Percentiles rank a stretch among this genome's conserved stretches.
phyloP scores from a whole-genome alignment of 92 coral and sea anemone genomes.

The Chrysogorgia sp. region DNA sequence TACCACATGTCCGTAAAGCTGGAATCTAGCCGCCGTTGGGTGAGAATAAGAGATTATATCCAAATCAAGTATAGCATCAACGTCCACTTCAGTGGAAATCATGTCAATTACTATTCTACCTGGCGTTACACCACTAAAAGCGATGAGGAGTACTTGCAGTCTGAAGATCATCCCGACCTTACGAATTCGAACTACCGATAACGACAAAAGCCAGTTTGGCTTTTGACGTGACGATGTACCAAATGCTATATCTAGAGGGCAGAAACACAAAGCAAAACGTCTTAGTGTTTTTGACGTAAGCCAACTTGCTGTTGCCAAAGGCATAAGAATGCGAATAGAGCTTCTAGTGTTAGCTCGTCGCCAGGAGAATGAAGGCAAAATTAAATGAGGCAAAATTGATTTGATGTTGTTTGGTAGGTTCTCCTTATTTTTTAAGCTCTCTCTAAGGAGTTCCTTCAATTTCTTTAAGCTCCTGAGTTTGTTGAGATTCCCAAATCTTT shows the following conservation, averaged over 20 bases:
- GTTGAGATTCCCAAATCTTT: too few species aligned
- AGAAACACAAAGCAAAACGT: too few species aligned
- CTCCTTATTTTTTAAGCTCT: too few species aligned
- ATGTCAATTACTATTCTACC: constrained; percentile 11
- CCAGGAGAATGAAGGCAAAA: too few species aligned
- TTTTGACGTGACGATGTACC: too few species aligned
- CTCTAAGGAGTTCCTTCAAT: too few species aligned
- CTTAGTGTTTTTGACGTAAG: neutral
- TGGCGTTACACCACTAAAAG: constrained; percentile 18
- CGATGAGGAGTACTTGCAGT: constrained; percentile 16
- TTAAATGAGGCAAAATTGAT: too few species aligned
- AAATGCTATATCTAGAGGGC: too few species aligned
- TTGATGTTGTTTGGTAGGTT: too few species aligned
- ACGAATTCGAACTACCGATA: constrained; percentile 5
- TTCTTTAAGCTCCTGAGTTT: too few species aligned
- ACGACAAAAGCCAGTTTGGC: neutral
- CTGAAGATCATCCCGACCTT: constrained; percentile 19
- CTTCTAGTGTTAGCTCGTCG: too few species aligned
- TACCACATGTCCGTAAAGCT: constrained; percentile 21
- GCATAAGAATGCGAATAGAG: too few species aligned
- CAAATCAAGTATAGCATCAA: neutral
- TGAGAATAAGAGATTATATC: neutral
- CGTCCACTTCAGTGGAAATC: neutral
- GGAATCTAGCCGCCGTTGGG: neutral
- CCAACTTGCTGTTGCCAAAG: neutral